Conservation (phyloP, 2,113 vertebrate species). For the Pelusios castaneus region DNA sequence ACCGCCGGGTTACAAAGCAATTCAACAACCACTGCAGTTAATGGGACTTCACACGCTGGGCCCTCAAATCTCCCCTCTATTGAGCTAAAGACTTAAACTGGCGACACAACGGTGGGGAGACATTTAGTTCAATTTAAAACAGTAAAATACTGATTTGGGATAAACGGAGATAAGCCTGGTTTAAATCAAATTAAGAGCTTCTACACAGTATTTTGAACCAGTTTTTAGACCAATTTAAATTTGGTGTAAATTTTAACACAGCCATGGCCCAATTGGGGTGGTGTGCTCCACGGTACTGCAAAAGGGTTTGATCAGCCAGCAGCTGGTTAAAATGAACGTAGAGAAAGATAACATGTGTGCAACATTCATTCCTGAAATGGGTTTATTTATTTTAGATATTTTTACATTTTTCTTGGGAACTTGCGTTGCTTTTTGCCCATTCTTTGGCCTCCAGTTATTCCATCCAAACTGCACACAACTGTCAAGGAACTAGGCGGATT, state of each 20-base stretch:
- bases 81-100: accelerated
- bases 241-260: neutral
- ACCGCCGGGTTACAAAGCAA: too few species aligned
- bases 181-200: neutral
- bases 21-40: neutral
- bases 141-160: neutral
- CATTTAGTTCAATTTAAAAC: neutral
- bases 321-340: neutral
- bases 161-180: neutral
- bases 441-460: neutral
- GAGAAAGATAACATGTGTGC: neutral
- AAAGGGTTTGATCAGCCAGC: constrained; percentile 6
- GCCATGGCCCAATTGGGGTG: constrained; percentile 22
- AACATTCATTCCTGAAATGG: neutral
- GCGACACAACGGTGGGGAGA: neutral
- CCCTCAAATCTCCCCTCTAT: accelerated
- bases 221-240: constrained; percentile 25
- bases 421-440: neutral
- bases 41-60: accelerated
- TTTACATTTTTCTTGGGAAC: neutral
- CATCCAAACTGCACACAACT: neutral
- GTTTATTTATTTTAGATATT: neutral
- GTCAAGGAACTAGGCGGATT: too few species aligned
- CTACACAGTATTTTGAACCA: neutral
- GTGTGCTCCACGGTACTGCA: neutral